phyloP scores from a whole-genome alignment of 1,140 invertebrate species.

The Chrysopa pallens region DNA sequence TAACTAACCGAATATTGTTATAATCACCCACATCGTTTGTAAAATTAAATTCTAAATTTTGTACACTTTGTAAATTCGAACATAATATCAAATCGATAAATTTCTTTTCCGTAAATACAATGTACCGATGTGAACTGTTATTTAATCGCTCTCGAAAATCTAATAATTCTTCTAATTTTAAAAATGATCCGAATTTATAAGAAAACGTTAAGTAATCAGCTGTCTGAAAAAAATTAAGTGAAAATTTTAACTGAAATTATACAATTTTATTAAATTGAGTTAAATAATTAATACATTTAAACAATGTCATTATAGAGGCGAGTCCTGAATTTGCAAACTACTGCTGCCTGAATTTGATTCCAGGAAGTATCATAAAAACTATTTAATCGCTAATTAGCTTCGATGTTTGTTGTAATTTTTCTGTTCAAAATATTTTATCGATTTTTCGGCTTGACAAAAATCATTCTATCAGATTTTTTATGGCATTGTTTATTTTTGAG shows the following conservation, averaged over 20 bases:
- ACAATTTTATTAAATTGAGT: too few species aligned
- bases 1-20: constrained; percentile 20
- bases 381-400: too few species aligned
- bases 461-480: too few species aligned
- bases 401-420: too few species aligned
- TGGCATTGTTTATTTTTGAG: background rate
- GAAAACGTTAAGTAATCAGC: constrained; percentile 79
- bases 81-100: constrained; percentile 52
- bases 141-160: constrained; percentile 64
- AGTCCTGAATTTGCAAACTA: too few species aligned
- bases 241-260: background rate
- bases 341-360: too few species aligned
- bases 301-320: too few species aligned
- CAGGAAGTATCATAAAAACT: too few species aligned
- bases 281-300: too few species aligned
- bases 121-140: constrained; percentile 65
- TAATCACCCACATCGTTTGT: constrained; percentile 27
- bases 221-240: constrained; percentile 39
- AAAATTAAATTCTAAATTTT: constrained; percentile 24
- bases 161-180: constrained; percentile 80
- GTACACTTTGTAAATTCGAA: constrained; percentile 14
- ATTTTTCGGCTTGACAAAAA: too few species aligned
- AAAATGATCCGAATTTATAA: constrained; percentile 87
- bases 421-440: too few species aligned
- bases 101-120: constrained; percentile 58